Percentiles rank a stretch among this genome's conserved stretches.
These are phyloP conservation scores for Papilio aristodemus DNA, from an alignment of 1,140 invertebrate species.

Conservation along the genomic window DNA sequence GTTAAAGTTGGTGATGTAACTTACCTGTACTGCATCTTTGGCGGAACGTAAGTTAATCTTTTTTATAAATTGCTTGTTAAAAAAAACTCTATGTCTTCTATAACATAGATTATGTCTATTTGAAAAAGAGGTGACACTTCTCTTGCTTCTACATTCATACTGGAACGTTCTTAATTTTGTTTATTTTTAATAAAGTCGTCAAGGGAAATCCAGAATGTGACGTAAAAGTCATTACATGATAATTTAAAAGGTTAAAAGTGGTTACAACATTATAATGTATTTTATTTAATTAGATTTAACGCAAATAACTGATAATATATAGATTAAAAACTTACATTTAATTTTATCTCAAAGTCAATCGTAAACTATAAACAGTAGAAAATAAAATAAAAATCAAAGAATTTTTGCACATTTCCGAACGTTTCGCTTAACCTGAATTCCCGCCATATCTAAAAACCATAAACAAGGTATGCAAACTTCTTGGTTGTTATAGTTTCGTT, in stretches of 20 bases:
- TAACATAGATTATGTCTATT: too few relatives aligned
- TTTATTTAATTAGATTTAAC: background rate
- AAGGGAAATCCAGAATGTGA: background rate
- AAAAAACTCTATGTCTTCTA: too few relatives aligned
- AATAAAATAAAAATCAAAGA: background rate
- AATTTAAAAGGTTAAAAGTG: background rate
- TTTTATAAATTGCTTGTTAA: too few relatives aligned
- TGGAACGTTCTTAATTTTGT: too few relatives aligned
- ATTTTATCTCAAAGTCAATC: background rate
- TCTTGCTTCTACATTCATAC: too few relatives aligned
- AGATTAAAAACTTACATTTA: background rate
- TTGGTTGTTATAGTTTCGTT: background rate
- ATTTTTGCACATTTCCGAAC: background rate
- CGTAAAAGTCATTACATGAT: background rate
- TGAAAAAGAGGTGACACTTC: too few relatives aligned
- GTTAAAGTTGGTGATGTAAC: constrained; percentile 52
- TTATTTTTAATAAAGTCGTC: background rate
- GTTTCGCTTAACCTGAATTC: background rate
- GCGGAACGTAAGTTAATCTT: constrained; percentile 61
- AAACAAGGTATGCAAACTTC: background rate
- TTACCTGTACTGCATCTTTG: constrained; percentile 65
- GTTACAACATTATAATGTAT: background rate
- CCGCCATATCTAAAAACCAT: constrained; percentile 3
- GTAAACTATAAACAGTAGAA: background rate
- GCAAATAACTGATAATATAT: background rate